phyloP scores from a whole-genome alignment of 2,113 vertebrate species.

The Sorex araneus region DNA sequence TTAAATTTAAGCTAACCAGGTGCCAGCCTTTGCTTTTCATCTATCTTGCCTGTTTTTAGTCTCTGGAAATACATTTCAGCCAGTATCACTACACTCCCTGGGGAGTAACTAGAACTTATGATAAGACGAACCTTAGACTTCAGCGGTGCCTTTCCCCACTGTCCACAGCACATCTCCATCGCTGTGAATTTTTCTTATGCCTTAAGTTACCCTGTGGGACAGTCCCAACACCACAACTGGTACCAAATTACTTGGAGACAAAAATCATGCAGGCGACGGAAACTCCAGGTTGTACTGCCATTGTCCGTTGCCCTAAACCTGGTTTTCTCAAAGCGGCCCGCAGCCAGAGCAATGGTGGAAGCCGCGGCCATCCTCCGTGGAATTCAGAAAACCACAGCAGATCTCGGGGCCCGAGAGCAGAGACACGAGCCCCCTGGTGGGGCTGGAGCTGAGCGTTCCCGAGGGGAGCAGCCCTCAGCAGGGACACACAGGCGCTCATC shows the following conservation, averaged over 20 bases:
- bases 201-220: neutral
- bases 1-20: neutral
- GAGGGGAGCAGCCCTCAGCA: no score
- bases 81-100: neutral
- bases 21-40: neutral
- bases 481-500: neutral
- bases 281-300: neutral
- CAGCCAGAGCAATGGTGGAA: no score
- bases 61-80: neutral
- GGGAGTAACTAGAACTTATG: neutral
- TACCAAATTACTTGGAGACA: no score
- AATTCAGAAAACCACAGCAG: neutral
- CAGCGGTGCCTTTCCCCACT: neutral
- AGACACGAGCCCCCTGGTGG: rapidly evolving
- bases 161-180: neutral
- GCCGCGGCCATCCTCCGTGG: neutral
- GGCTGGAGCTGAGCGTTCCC: neutral
- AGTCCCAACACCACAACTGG: neutral
- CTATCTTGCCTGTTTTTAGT: neutral
- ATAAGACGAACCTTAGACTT: neutral
- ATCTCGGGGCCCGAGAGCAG: neutral
- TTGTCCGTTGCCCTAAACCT: neutral
- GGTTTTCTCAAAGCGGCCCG: neutral
- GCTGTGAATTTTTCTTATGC: neutral
- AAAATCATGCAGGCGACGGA: neutral